phyloP scores from a whole-genome alignment of 1,140 invertebrate genomes.

The Bombus cullumanus region DNA sequence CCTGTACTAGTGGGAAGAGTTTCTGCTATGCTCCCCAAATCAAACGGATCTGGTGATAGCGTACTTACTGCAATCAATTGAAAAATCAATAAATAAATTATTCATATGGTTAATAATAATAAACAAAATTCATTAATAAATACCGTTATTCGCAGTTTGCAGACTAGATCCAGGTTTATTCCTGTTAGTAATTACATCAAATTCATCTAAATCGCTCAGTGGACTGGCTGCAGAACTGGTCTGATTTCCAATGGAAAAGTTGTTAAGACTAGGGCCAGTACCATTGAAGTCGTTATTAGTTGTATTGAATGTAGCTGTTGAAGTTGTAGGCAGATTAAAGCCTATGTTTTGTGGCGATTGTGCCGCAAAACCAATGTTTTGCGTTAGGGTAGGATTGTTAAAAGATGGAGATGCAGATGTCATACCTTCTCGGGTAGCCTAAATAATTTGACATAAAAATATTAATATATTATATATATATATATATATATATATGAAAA shows the following conservation, averaged over 20 bases:
- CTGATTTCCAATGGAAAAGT: conserved; percentile 73
- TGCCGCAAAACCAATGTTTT: conserved; percentile 71
- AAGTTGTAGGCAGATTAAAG: conserved; percentile 73
- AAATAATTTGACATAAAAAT: not conserved
- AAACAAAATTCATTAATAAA: conserved; percentile 22
- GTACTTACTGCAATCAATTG: conserved; percentile 72
- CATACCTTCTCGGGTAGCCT: conserved; percentile 55
- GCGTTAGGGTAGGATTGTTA: conserved; percentile 70
- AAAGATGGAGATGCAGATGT: conserved; percentile 69
- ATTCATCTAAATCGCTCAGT: conserved; percentile 91
- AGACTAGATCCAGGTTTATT: conserved; percentile 81
- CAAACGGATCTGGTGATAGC: conserved; percentile 87
- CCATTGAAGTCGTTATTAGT: conserved; percentile 79
- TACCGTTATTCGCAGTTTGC: conserved; percentile 80
- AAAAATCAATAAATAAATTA: not conserved
- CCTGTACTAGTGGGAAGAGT: conserved; percentile 82
- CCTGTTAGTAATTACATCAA: conserved; percentile 91
- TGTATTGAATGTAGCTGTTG: conserved; percentile 67
- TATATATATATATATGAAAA: not conserved
- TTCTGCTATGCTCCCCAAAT: conserved; percentile 86
- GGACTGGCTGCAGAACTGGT: conserved; percentile 80
- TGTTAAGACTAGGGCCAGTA: conserved; percentile 73
- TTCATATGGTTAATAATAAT: not conserved
- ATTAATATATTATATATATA: not conserved
- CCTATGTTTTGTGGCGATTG: conserved; percentile 77